A percentile compares a stretch with the other conserved stretches of the same genome.
Conservation (phyloP, 2,888 invertebrate species). For the Cryptocheilus praepositus region DNA sequence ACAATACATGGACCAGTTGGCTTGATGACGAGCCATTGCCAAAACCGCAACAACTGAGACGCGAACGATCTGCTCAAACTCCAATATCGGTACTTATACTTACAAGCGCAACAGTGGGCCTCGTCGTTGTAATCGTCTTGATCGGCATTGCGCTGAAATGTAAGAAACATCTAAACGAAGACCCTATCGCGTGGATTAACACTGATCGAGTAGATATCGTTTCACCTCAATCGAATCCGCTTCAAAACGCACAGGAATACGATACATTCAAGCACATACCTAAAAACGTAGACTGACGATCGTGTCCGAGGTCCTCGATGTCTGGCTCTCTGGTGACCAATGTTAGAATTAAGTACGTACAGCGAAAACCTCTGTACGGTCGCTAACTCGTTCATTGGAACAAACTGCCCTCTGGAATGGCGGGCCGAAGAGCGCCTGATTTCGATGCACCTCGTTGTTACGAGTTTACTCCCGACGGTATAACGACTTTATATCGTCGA, state of each 20-base stretch:
- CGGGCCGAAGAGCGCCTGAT: not conserved
- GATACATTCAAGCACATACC: not conserved
- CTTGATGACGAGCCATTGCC: conserved; percentile 64
- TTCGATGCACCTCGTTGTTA: not conserved
- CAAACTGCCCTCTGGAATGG: not conserved
- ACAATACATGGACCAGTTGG: conserved; percentile 79
- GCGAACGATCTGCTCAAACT: no score
- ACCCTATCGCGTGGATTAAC: no score
- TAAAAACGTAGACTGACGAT: not conserved
- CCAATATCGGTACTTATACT: not conserved
- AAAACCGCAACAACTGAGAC: no score
- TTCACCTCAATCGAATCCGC: no score
- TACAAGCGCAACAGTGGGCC: conserved; percentile 20
- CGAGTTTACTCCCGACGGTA: conserved; percentile 1
- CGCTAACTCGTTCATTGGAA: no score
- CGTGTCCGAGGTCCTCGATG: not conserved
- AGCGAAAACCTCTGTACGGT: no score
- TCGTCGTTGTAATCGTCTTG: conserved; percentile 23
- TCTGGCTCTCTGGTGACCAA: not conserved
- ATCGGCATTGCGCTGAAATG: conserved; percentile 10
- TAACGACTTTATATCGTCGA: not conserved
- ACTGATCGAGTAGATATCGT: no score
- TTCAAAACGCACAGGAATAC: not conserved
- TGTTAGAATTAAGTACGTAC: not conserved
- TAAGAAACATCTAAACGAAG: not conserved